These are phyloP conservation scores for Echiichthys vipera DNA, from an alignment of 2,797 vertebrate genomes.

Conservation along the genomic window DNA sequence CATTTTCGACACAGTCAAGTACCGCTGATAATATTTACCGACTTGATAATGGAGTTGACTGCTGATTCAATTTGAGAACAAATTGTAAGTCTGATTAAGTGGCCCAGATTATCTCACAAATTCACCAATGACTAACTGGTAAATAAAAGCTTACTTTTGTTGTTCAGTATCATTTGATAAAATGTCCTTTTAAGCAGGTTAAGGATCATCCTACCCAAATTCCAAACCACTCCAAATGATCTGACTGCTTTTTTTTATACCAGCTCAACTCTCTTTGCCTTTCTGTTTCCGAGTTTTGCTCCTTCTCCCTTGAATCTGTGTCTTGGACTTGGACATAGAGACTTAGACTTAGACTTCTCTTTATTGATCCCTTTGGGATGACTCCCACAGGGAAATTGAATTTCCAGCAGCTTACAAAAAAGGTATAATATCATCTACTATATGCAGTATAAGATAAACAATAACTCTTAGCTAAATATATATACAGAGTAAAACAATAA, in stretches of 20 bases:
- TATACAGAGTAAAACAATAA: no score
- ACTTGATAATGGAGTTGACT: constrained; percentile 17
- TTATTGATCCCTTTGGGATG: no score
- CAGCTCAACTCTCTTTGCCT: neutral
- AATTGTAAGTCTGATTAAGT: constrained; percentile 1
- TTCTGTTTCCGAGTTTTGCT: neutral
- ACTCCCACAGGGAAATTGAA: no score
- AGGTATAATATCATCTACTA: no score
- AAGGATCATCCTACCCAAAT: neutral
- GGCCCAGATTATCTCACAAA: constrained; percentile 22
- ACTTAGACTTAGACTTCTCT: no score
- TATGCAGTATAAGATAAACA: no score
- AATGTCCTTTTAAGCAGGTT: neutral
- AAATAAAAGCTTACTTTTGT: constrained; percentile 8
- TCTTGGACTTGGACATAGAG: no score
- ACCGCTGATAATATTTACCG: constrained; percentile 10
- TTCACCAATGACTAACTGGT: neutral
- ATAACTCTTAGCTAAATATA: no score
- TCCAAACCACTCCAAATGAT: neutral
- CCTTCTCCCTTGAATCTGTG: neutral
- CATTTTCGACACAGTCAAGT: constrained; percentile 5
- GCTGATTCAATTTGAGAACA: constrained; percentile 25
- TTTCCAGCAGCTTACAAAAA: no score
- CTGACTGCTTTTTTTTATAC: neutral
- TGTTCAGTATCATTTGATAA: neutral